Conservation (phyloP, 2,888 invertebrate species). For the Hydrotaea cyrtoneurina region DNA sequence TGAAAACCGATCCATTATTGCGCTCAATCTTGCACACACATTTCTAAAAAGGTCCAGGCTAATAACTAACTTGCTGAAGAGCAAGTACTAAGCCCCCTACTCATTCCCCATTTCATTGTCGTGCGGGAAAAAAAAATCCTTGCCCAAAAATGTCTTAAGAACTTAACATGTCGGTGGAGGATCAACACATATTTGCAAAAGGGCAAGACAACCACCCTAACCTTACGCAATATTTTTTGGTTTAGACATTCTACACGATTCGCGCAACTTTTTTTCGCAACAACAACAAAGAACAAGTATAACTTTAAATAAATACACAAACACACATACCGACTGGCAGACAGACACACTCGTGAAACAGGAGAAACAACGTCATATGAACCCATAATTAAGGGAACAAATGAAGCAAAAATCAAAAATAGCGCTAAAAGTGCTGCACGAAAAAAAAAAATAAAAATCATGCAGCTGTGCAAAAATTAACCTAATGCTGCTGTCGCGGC, state of each 20-base stretch:
- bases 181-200: not conserved
- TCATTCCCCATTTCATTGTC: not conserved
- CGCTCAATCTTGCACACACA: no score
- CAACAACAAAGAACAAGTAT: not conserved
- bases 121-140: no score
- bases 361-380: slow-evolving; percentile 51
- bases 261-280: not conserved
- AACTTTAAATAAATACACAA: not conserved
- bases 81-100: no score
- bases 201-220: slow-evolving; percentile 42
- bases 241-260: slow-evolving; percentile 33
- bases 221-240: slow-evolving; percentile 60
- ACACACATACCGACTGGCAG: not conserved
- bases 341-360: slow-evolving; percentile 3
- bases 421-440: slow-evolving; percentile 58
- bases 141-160: not conserved
- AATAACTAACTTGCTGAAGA: no score
- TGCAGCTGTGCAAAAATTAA: slow-evolving; percentile 66
- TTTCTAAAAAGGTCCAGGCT: no score
- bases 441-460: no score
- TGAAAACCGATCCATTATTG: no score
- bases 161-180: not conserved
- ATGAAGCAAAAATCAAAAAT: slow-evolving; percentile 57
- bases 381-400: slow-evolving; percentile 64
- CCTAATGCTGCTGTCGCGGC: slow-evolving; percentile 19